Evolutionary conservation across 2,797 vertebrate genomes (phyloP).

Genomic region (Sciurus vulgaris): DNA sequence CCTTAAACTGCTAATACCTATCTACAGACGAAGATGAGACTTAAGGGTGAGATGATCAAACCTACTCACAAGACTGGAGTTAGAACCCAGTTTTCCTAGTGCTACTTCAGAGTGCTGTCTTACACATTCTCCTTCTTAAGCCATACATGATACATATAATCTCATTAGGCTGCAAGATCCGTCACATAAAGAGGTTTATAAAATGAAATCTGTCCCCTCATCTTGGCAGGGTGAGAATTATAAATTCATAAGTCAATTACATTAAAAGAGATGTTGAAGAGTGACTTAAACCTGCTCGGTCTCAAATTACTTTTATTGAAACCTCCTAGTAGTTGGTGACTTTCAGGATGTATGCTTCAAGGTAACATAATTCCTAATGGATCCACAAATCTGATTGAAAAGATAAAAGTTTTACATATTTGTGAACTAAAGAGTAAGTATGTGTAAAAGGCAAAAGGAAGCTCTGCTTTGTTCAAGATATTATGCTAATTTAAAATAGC

Average conservation of each 20-base stretch:
- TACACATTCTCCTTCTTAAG: not conserved
- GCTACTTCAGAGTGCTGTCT: not conserved
- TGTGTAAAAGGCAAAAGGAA: not conserved
- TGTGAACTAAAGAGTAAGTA: not conserved
- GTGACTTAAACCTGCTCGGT: not conserved
- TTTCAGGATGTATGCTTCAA: not conserved
- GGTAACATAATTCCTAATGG: not conserved
- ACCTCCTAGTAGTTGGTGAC: not conserved
- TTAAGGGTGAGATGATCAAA: not conserved
- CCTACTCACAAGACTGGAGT: not conserved
- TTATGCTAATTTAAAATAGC: not conserved
- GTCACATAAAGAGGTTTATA: not conserved
- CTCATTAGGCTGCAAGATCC: not conserved
- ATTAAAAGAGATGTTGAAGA: not conserved
- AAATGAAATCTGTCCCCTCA: not conserved
- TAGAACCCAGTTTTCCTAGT: not conserved
- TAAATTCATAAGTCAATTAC: not conserved
- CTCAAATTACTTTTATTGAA: slow-evolving; percentile 16
- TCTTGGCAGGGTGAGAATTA: not conserved
- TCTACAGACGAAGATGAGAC: not conserved
- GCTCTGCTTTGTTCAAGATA: not conserved
- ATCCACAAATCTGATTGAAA: not conserved
- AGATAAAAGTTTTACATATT: not conserved
- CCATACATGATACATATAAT: not conserved
- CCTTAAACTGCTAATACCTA: not conserved